Base-by-base conservation (phyloP, 2,888 invertebrate species). In the Noctua comes region DNA sequence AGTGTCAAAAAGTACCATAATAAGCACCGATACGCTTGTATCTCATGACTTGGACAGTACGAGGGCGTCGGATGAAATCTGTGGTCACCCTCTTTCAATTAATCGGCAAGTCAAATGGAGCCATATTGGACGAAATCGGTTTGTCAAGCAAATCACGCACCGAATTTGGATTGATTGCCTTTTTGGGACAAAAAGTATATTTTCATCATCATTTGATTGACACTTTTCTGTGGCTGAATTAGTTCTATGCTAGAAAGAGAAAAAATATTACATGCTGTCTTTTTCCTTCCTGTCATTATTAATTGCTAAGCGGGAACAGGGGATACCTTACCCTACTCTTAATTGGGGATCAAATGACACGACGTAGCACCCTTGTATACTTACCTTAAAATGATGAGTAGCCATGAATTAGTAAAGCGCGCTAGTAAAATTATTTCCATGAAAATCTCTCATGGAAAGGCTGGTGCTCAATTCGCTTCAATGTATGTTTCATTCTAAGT, bases 1-100 rank as follows among this genome's bases (percentile, higher is more conserved):
- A 7, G 18, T 62, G 3, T 0, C 62, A 62, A 18, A 62, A 31
- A 31, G 0, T 65, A 24, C 36, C 24, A 24, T 24, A 5, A 0
- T 16, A 40, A 16, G n/a, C n/a, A 40, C 7, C 40, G 43, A 46
- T 43, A 18, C 89, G 88, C 86, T 80, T 31, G 24, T 7, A 68
- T 79, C 84, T 84, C 48, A 71, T 80, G 27, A 72, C 84, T 87
- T 86, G 68, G 51, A 11, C 72, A 73, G 24, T 54, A 43, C 7
- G 11, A 81, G 68, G 80, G 75, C 81, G 80, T 85, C 78, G 85
- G 86, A 90, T 91, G 90, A 91, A 92, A 90, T 92, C 91, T 90
- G 88, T 88, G 92, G 93, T 92, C 91, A 92, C 91, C 91, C 92
- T 92, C 91, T 91, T 91, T 92, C 92, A 93, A 94, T 94, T 94